A percentile compares a stretch with the other conserved stretches of the same genome.
Conservation (phyloP, 2,113 vertebrate species). For the Clarias batrachus region DNA sequence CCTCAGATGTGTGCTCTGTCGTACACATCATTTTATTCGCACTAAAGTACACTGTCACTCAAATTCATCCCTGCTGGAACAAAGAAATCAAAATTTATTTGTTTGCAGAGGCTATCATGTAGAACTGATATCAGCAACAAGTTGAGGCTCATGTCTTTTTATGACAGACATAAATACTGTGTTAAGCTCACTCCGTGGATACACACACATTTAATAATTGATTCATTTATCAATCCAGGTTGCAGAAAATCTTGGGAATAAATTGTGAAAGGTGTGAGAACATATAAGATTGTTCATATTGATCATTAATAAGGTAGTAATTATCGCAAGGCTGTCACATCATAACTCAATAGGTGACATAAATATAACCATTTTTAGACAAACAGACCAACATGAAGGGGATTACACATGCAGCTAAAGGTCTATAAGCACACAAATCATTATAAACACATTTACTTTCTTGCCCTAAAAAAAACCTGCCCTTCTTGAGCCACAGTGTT, state of each 20-base stretch:
- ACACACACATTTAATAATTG: background rate
- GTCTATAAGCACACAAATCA: background rate
- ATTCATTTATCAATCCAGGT: background rate
- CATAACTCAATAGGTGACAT: background rate
- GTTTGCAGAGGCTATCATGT: background rate
- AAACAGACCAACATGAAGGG: background rate
- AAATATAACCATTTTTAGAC: background rate
- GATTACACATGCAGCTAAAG: background rate
- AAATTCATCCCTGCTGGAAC: background rate
- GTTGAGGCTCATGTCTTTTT: background rate
- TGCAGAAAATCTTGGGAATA: background rate
- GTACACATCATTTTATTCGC: background rate
- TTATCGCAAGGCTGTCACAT: conserved; percentile 28
- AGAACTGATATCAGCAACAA: background rate
- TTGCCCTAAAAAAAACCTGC: background rate
- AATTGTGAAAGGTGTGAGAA: background rate
- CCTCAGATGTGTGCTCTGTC: background rate
- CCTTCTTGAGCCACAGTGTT: background rate
- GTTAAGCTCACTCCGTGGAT: background rate
- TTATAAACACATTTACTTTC: background rate
- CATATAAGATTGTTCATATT: conserved; percentile 24
- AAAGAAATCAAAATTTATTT: background rate
- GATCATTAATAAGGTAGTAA: background rate
- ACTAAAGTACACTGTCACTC: background rate
- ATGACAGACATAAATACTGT: background rate